A percentile compares a stretch with the other conserved stretches of the same genome.
Evolutionary conservation across 1,140 invertebrate species (phyloP).

Genomic region (Drosophila equinoxialis): DNA sequence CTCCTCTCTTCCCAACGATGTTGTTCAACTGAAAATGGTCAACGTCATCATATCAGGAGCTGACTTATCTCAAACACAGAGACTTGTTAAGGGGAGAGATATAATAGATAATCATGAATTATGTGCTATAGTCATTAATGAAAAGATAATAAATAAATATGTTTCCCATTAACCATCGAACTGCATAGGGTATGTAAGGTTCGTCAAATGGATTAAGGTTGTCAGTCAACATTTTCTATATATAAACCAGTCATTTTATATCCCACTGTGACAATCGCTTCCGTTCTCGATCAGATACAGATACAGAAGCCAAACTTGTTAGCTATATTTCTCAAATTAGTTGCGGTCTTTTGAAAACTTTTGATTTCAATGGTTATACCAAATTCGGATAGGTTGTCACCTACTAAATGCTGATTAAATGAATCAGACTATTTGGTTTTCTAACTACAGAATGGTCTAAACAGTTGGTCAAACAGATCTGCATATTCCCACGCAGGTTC

Average conservation of each 20-base stretch:
- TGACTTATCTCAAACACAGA: conserved; percentile 3
- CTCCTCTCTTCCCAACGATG: not conserved
- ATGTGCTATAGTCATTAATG: not conserved
- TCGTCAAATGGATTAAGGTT: not conserved
- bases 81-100: not conserved
- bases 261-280: no score
- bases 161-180: not conserved
- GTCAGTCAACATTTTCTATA: not conserved
- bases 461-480: conserved; percentile 47
- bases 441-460: not conserved
- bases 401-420: not conserved
- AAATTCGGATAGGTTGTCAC: not conserved
- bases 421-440: not conserved
- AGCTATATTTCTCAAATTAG: not conserved
- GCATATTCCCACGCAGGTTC: conserved; percentile 41
- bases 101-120: conserved; percentile 9
- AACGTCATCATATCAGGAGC: conserved; percentile 11
- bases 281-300: no score
- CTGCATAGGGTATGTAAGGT: no score
- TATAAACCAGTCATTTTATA: not conserved
- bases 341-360: no score
- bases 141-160: not conserved
- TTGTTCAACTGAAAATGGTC: not conserved
- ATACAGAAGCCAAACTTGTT: no score
- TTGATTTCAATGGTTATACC: not conserved